phyloP scores from a whole-genome alignment of 2,113 vertebrate genomes.

The Xenotilapia caudafasciata region DNA sequence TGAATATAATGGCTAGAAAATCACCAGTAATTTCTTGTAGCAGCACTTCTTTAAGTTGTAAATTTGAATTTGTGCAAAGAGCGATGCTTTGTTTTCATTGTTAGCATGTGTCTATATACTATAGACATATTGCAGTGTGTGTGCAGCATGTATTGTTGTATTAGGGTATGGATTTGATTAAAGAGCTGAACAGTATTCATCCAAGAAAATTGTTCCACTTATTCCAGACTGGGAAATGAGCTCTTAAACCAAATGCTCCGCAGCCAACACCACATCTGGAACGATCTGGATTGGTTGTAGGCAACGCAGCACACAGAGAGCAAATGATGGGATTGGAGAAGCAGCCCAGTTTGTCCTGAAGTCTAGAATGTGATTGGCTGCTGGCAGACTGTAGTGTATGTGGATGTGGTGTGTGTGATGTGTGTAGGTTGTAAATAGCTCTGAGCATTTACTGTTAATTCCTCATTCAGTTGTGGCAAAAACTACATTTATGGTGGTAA shows the following conservation, averaged over 20 bases:
- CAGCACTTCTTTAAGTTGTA: background rate
- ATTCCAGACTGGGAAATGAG: constrained; percentile 59
- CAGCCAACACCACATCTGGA: constrained; percentile 47
- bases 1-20: background rate
- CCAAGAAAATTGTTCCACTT: constrained; percentile 50
- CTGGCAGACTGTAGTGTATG: background rate
- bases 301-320: background rate
- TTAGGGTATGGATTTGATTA: constrained; percentile 45
- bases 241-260: constrained; percentile 44
- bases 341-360: background rate
- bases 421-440: constrained; percentile 62
- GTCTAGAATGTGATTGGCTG: constrained; percentile 28
- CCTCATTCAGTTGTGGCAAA: constrained; percentile 48
- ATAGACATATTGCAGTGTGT: background rate
- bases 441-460: constrained; percentile 47
- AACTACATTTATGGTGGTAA: constrained; percentile 18
- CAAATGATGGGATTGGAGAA: constrained; percentile 23
- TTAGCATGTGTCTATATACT: background rate
- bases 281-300: constrained; percentile 16
- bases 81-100: background rate
- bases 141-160: background rate
- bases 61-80: background rate
- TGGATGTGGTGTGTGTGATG: constrained; percentile 48
- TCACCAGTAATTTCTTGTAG: background rate
- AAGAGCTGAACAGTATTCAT: constrained; percentile 44